Evolutionary conservation across 1,140 invertebrate species (phyloP), one percentile per base, ranked within the genome.

Genomic region (Caenorhabditis inopinata): DNA sequence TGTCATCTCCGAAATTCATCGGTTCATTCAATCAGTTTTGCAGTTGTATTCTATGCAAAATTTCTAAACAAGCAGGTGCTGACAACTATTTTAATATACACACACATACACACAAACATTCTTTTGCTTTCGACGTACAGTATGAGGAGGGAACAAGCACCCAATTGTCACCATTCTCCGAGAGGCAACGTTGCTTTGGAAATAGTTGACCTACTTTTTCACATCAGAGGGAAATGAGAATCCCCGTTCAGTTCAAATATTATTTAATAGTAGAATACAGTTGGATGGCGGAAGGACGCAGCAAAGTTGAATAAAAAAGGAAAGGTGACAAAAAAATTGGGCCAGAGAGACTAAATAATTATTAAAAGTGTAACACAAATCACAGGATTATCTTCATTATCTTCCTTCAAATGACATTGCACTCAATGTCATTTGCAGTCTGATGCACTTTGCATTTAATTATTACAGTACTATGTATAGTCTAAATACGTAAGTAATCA

Each of bases 91-190:
- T 68, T 29, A 29, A 58, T 58, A 58, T n/a, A 32, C 51, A 58
- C 51, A 58, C n/a, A n/a, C n/a, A n/a, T n/a, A n/a, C n/a, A n/a
- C 38, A 42, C 38, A 42, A 14, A 42, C 5, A 42, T 5, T 7
- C 58, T 68, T 68, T 68, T 68, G 58, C 58, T 68, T 68, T 68
- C 58, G 58, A 14, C n/a, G n/a, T n/a, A n/a, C n/a, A 68, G 14
- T 38, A 68, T 68, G 58, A 68, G 58, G 58, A 14, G n/a, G 12
- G 16, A 16, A 53, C 49, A 29, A 32, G 35, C 53, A 32, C 53
- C 27, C 38, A 42, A 42, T 42, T 14, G 14, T 58, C 25, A 29
- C 27, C 38, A 29, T 51, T 25, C 23, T 58, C 25, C 53, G 2
- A 21, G 48, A 23, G 18, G 48, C 16, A 42, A 68, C 38, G 58